Percentiles rank a stretch among this genome's conserved stretches.
Evolutionary conservation across 2,888 invertebrate species (phyloP).

Genomic region (Agrotis puta): DNA sequence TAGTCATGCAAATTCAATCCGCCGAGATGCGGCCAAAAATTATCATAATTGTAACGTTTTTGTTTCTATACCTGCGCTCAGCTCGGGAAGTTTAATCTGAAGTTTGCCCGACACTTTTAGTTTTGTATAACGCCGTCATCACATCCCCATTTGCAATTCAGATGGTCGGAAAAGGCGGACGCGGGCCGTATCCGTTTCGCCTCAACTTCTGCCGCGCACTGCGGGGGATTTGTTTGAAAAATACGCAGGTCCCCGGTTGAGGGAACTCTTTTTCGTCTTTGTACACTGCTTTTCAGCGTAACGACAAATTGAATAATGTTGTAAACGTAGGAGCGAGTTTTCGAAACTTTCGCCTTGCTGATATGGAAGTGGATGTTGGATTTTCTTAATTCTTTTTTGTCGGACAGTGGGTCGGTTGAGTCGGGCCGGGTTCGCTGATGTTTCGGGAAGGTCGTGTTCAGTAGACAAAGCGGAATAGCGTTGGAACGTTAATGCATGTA

Average conservation of each 20-base stretch:
- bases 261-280: conserved; percentile 78
- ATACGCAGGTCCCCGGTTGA: conserved; percentile 80
- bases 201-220: conserved; percentile 81
- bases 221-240: conserved; percentile 85
- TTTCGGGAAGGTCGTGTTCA: conserved; percentile 48
- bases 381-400: conserved; percentile 65
- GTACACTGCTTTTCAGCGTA: conserved; percentile 79
- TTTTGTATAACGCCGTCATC: conserved; percentile 89
- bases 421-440: conserved; percentile 14
- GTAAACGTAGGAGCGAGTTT: conserved; percentile 72
- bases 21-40: conserved; percentile 87
- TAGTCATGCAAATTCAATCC: conserved; percentile 91
- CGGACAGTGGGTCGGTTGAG: conserved; percentile 51
- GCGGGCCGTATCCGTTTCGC: conserved; percentile 76
- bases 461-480: conserved; percentile 46
- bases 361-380: conserved; percentile 59
- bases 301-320: conserved; percentile 86
- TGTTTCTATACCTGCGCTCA: conserved; percentile 88
- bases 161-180: conserved; percentile 88
- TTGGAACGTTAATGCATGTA: conserved; percentile 53
- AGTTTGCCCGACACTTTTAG: conserved; percentile 91
- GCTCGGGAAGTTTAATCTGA: conserved; percentile 87
- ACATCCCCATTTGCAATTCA: conserved; percentile 89
- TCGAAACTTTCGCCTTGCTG: conserved; percentile 63
- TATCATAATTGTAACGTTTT: conserved; percentile 91